Evolutionary conservation across 2,888 invertebrate species (phyloP), one percentile per base, ranked within the genome.

Genomic region (Selenia dentaria): DNA sequence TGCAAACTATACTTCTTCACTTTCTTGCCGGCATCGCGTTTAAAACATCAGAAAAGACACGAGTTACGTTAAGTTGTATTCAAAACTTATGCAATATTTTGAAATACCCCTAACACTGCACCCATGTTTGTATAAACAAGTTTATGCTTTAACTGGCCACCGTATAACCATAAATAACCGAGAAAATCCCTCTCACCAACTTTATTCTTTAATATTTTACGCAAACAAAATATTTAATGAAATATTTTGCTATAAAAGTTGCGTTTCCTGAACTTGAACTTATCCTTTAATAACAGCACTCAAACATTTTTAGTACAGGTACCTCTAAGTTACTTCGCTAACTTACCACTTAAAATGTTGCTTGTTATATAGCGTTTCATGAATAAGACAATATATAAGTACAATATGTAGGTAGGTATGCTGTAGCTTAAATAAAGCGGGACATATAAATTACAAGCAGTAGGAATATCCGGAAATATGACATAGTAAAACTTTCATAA

Each of bases 261-360:
- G 32, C 28, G 32, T 25, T 29, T 41, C 14, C 41, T 51, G 50
- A 41, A 42, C 50, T 45, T 45, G 41, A 56, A 39, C 45, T 40
- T 32, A 35, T 31, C 24, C 37, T 41, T 51, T 51, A 43, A 34
- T 40, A 47, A 44, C 37, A 50, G 41, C 33, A 49, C 47, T 43
- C 31, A 49, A 51, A 42, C 49, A 51, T 61, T 51, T 57, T 52
- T 54, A 54, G 49, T 46, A 29, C 8, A 22, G 8, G 22, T 32
- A 35, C 40, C 29, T 28, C 18, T 42, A 62, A 64, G 52, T 59
- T 60, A 45, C 51, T 45, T 42, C 29, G 46, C 44, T 46, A 64
- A 66, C 60, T 63, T 67, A 61, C 57, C 52, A 67, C 63, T 68
- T 62, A 55, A 55, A 57, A 53, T 46, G 50, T 26, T 38, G 43